Evolutionary conservation across 2,113 vertebrate species (phyloP).

Genomic region (Perognathus longimembris): DNA sequence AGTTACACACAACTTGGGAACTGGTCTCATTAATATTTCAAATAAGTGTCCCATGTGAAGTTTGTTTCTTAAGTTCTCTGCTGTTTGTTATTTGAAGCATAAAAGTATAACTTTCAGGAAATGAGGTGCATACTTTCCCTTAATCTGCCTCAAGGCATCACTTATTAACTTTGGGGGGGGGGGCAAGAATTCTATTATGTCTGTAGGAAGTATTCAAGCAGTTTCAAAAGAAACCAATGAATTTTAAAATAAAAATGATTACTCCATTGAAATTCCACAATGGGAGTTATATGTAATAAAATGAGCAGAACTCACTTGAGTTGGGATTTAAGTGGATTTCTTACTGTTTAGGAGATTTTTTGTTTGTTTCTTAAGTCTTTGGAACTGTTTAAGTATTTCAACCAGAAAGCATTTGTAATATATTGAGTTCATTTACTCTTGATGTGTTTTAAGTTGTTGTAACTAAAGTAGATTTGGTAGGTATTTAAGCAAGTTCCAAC

Average conservation of each 20-base stretch:
- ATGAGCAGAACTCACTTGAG: constrained; percentile 37
- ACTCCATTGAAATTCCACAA: constrained; percentile 30
- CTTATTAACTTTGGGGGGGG: constrained; percentile 18
- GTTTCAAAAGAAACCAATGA: constrained; percentile 47
- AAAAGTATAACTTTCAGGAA: constrained; percentile 60
- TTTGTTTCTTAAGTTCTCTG: constrained; percentile 41
- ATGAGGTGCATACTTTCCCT: neutral
- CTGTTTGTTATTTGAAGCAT: constrained; percentile 69
- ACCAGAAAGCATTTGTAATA: neutral
- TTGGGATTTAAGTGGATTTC: constrained; percentile 25
- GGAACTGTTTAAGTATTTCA: constrained; percentile 20
- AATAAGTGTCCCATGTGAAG: constrained; percentile 44
- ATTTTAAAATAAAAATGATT: constrained; percentile 69
- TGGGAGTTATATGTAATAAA: constrained; percentile 61
- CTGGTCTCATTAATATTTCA: constrained; percentile 76
- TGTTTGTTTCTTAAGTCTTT: neutral
- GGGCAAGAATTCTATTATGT: constrained; percentile 40
- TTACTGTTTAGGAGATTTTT: neutral
- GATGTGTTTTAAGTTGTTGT: constrained; percentile 50
- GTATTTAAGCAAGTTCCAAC: neutral
- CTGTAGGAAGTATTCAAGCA: constrained; percentile 36
- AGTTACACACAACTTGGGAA: constrained; percentile 59
- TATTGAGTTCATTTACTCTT: neutral
- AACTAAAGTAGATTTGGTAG: neutral
- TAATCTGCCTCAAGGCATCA: constrained; percentile 8